Percentiles rank a stretch among this genome's conserved stretches.
Conservation (phyloP, 2,797 vertebrate species). For the Argentina silus region DNA sequence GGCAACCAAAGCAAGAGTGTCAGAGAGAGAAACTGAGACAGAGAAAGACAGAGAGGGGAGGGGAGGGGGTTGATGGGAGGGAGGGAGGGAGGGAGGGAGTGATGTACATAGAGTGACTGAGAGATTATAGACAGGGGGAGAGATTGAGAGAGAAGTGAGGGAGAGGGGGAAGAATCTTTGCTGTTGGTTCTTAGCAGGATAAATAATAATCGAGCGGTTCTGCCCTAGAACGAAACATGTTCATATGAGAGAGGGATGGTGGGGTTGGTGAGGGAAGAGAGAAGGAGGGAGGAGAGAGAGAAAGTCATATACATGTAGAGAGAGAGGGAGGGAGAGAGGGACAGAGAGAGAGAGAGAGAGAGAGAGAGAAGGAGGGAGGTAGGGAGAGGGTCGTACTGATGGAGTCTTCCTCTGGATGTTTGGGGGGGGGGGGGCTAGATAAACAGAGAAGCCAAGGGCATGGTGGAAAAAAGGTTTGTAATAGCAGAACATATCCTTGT, state of each 20-base stretch:
- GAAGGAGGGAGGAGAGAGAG: neutral
- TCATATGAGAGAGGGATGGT: constrained; percentile 28
- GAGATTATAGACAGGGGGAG: neutral
- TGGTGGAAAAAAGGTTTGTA: constrained; percentile 56
- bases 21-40: neutral
- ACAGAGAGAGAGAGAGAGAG: neutral
- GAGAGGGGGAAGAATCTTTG: neutral
- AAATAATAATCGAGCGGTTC: constrained; percentile 41
- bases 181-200: constrained; percentile 20
- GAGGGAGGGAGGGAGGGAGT: neutral
- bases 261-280: constrained; percentile 20
- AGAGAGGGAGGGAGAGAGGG: neutral
- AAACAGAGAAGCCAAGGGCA: constrained; percentile 69
- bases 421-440: constrained; percentile 56
- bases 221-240: constrained; percentile 39
- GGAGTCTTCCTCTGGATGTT: constrained; percentile 46
- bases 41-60: neutral
- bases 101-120: neutral
- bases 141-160: neutral
- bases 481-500: constrained; percentile 62
- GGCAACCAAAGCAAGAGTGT: neutral
- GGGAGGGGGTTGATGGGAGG: neutral
- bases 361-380: neutral
- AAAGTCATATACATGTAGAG: neutral
- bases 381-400: constrained; percentile 14